Evolutionary conservation across 2,797 vertebrate genomes (phyloP), one percentile per base, ranked within the genome.

Genomic region (Falco concolor): DNA sequence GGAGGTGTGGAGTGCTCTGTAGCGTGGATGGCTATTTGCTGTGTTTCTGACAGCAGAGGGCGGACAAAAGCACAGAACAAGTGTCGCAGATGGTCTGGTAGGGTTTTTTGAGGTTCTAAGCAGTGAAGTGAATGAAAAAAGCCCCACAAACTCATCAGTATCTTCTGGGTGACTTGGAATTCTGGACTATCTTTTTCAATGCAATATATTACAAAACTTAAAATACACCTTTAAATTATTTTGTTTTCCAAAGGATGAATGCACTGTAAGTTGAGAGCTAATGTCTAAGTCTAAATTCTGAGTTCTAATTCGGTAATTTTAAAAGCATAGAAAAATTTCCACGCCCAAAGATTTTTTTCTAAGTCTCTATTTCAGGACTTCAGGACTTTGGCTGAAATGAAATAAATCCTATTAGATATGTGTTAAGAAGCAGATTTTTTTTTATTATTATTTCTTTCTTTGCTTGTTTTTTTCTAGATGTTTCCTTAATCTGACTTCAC

Each of bases 11-110:
- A 59, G 64, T 2, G 16, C 93, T 53, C 21, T 28, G 56, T 13
- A 23, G 61, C 38, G 13, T 4, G 22, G 20, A 4, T 16, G 25
- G 19, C 49, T 54, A 22, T 40, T 42, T 94, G 94, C 50, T 83
- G 53, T 65, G 32, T 57, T 82, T 53, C 68, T 20, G 61, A 94
- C 90, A 92, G 79, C 73, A 97, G 94, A 96, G 95, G 91, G 87
- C 83, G 11, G 36, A 17, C 32, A 81, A 28, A 63, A 88, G 82
- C 94, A 53, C 63, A 15, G 38, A 87, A 47, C 52, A 14, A 9
- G 30, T 24, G 38, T 40, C 60, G 8, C 47, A 24, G 57, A 13
- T 23, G 54, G 45, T n/a, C 54, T 68, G 24, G 27, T 61, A 70
- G 34, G 36, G 19, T 45, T 67, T 67, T 49, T 34, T 47, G 36